Evolutionary conservation across 2,113 vertebrate genomes (phyloP), one percentile per base, ranked within the genome.

Genomic region (Scomber japonicus): DNA sequence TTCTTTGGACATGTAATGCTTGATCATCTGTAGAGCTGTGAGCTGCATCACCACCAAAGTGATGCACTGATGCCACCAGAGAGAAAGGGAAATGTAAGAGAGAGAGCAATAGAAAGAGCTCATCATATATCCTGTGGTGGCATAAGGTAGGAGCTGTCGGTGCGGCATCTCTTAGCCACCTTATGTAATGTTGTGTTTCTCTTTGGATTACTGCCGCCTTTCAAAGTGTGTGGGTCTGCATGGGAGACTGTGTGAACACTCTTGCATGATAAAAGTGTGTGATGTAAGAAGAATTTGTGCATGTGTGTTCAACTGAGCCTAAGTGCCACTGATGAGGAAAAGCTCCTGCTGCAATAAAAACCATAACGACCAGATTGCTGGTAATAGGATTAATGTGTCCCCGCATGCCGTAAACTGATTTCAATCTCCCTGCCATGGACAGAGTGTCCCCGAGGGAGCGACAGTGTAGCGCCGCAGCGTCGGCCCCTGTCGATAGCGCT

Each of bases 341-440:
- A 79, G 85, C 68, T 74, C 44, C 86, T n/a, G 75, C 75, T 64
- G 85, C 68, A 56, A 82, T 89, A 88, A 83, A 89, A 88, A 59
- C 19, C 72, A 15, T 89, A 85, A 91, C 51, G 19, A 82, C 56
- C 88, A 90, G 79, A 81, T 91, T 90, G 87, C 74, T 64, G 55
- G 45, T 91, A 91, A 91, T 86, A 81, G 83, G 82, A 91, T 92
- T 87, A 85, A 91, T 86, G 86, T 73, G 75, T 87, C 83, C 79
- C 85, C 62, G 59, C 66, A 63, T 65, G 62, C 76, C 59, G 60
- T 91, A 91, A 93, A 92, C 85, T 86, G 82, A 90, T 88, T 89
- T 89, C 81, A 87, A 27, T 78, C 81, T 80, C 71, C 57, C 76
- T 56, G 53, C 73, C 10, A 11, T 75, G 83, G 82, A 87, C 76